Base-by-base conservation (phyloP, 2,113 vertebrate genomes). In the Bostrychus sinensis region DNA sequence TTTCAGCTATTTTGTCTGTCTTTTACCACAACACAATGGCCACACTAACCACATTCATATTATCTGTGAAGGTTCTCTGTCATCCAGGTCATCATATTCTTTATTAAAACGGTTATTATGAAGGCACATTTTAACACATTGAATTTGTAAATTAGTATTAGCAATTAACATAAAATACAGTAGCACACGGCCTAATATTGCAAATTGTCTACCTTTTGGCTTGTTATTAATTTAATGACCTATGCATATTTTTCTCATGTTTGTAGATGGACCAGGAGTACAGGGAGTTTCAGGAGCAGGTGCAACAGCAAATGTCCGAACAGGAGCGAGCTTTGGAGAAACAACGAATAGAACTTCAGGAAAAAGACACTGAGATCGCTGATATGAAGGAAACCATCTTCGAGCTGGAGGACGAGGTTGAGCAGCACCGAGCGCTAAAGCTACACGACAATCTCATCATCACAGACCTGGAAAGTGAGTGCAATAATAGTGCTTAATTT, bases 341-440 rank as follows among this genome's bases (percentile, higher is more conserved):
- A 65, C 86, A 94, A 79, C 92, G 94, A 0, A 28, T 88, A 23
- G 96, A 96, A 0, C 82, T 96, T 23, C 94, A 96, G 57, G 95
- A 96, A 57, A 97, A 95, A 34, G 96, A 97, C 60, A 95, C 95
- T 0, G 96, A 97, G 75, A 92, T 95, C 39, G 94, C 91, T 0
- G 96, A 97, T 84, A 97, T 98, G 96, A 98, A 98, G 77, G 96
- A 98, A 81, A 97, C 94, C 3, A 97, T 98, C 83, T 98, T 97
- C 68, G 96, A 98, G 81, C 74, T 98, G 82, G 96, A 98, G 82
- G 96, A 98, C 22, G 96, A 98, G 86, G 96, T 98, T 16, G 96
- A 98, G 45, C 96, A 98, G 79, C 96, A 98, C 56, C 91, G 96
- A 46, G 96, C 96, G 8, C 93, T 98, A 22, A 98, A 98, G 53